Conservation (phyloP, 2,888 invertebrate species). For the Eugnorisma glareosa region DNA sequence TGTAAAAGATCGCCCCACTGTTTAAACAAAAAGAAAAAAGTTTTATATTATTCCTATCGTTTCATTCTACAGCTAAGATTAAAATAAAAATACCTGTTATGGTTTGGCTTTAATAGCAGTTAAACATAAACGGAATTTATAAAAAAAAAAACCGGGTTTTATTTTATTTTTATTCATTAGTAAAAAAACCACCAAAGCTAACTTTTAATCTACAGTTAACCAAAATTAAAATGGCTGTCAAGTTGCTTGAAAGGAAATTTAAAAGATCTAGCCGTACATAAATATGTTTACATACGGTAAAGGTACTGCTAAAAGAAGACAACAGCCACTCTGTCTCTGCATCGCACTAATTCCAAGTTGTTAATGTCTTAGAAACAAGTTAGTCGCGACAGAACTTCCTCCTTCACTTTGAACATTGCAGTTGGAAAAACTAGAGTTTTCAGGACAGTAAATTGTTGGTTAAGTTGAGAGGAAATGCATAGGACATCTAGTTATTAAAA, state of each 20-base stretch:
- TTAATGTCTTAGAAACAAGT: constrained; percentile 58
- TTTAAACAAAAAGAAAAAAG: neutral
- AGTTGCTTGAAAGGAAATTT: no score
- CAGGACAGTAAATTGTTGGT: constrained; percentile 18
- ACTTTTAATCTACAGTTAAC: no score
- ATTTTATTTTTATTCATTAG: no score
- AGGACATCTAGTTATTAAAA: neutral
- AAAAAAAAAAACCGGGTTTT: no score
- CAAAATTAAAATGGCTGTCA: no score
- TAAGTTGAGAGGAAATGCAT: neutral
- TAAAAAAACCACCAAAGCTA: no score
- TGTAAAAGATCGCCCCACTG: neutral
- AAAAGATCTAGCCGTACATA: neutral
- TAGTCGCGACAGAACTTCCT: constrained; percentile 47
- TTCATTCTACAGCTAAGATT: no score
- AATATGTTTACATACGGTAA: constrained; percentile 10
- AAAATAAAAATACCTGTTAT: no score
- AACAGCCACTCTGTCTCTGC: constrained; percentile 30
- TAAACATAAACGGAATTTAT: no score
- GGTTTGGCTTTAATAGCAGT: no score
- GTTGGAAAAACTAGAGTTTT: constrained; percentile 39
- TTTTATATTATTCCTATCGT: no score
- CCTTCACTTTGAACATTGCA: constrained; percentile 13
- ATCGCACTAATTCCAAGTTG: constrained; percentile 49
- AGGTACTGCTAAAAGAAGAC: constrained; percentile 12